These are phyloP conservation scores for Oceanodroma leucorhoa DNA, from an alignment of 2,797 vertebrate species.

Conservation along the genomic window DNA sequence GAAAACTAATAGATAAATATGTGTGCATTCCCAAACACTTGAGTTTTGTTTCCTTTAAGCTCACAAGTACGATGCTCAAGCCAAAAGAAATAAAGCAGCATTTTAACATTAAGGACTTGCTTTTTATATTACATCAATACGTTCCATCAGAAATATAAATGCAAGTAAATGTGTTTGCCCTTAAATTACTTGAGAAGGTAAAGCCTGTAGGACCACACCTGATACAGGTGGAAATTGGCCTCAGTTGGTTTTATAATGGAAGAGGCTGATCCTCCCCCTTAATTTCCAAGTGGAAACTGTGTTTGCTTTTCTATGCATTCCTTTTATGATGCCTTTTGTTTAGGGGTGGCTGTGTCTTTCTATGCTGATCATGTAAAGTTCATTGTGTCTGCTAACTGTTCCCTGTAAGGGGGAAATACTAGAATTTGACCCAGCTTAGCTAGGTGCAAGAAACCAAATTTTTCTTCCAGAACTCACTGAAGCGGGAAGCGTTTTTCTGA, in stretches of 20 bases:
- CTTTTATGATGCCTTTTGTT: not conserved
- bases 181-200: not conserved
- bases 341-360: not conserved
- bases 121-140: not conserved
- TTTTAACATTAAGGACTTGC: not conserved
- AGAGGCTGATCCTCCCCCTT: not conserved
- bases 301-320: not conserved
- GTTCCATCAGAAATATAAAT: not conserved
- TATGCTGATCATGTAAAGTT: not conserved
- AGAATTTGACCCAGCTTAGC: not conserved
- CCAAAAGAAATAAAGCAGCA: not conserved
- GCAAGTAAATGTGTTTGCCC: not conserved
- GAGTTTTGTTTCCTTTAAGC: constrained; percentile 19
- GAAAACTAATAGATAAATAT: constrained; percentile 21
- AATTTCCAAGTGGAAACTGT: not conserved
- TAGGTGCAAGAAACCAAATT: not conserved
- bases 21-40: not conserved
- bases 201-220: not conserved
- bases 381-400: not conserved
- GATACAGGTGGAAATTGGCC: not conserved
- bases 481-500: not conserved
- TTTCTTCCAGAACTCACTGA: not conserved
- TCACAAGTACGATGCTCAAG: not conserved
- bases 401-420: not conserved
- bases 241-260: not conserved